Base-by-base conservation (phyloP, 2,888 invertebrate species). In the Theretra japonica region DNA sequence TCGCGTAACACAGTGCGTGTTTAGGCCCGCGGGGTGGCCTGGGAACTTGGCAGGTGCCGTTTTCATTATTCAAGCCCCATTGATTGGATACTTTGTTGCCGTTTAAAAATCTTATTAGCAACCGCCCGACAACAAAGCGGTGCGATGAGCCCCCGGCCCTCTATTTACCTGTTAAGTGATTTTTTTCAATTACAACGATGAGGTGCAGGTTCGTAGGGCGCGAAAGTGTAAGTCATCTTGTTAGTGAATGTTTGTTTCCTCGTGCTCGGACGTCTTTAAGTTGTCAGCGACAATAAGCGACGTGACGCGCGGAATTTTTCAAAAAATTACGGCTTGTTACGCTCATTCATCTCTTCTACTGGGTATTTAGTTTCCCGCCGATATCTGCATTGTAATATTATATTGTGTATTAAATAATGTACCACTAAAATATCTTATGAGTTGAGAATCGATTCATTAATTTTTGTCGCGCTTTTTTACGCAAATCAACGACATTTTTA, bases 61-160 rank as follows among this genome's bases (percentile, higher is more conserved):
- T 91, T 94, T 94, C 94, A 94, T 94, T 94, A 94, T 94, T 94
- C 94, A 94, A 91, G 91, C 90, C 81, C 89, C 93, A 94, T 94
- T 93, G 94, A 94, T 94, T 94, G 92, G 94, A 91, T 93, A 94
- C 93, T 94, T 93, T 93, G 93, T 94, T 91, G 92, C 90, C 92
- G 92, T 93, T 94, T 94, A 94, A 94, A 94, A 94, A 93, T 92
- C 92, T 94, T 93, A 93, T 93, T 93, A 94, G 90, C 91, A 91
- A 92, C 93, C 90, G 84, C 80, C 88, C 87, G 88, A 88, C 90
- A 91, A 92, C 91, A 92, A 92, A 90, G 86, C 86, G 84, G 79
- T 76, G 74, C 86, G 83, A 85, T 83, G 86, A 86, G 84, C 86
- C 89, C 83, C 86, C 80, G 80, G 73, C 82, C 82, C 87, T 86